Conservation (phyloP, 2,797 vertebrate genomes). For the Chrosomus eos region DNA sequence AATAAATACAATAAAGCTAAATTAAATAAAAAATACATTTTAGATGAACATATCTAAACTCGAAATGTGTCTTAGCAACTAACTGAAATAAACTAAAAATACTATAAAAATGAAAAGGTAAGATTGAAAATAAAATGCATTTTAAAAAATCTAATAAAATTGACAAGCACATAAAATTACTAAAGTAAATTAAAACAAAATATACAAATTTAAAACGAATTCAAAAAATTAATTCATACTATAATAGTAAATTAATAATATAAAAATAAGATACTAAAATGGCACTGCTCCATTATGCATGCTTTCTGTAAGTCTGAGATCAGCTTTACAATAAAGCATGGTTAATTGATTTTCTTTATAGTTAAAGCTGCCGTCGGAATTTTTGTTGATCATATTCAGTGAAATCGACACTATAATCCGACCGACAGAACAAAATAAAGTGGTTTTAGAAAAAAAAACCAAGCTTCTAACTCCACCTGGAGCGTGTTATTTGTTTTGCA, state of each 20-base stretch:
- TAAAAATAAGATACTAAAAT: background rate
- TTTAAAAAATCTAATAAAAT: background rate
- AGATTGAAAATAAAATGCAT: background rate
- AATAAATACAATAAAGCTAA: too few relatives aligned
- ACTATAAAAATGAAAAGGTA: background rate
- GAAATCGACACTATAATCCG: too few relatives aligned
- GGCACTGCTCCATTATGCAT: background rate
- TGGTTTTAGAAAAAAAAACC: too few relatives aligned
- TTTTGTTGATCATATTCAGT: too few relatives aligned
- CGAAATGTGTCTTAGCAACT: background rate
- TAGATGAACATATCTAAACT: background rate
- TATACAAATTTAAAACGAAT: background rate
- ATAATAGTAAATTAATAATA: background rate
- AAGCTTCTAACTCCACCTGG: too few relatives aligned
- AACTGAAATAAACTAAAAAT: background rate
- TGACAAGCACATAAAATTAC: too few relatives aligned
- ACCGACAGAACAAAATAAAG: too few relatives aligned
- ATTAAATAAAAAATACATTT: background rate
- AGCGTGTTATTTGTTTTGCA: too few relatives aligned
- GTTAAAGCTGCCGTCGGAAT: too few relatives aligned
- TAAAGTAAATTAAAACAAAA: background rate
- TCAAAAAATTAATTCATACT: background rate
- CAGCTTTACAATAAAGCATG: background rate
- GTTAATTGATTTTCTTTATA: background rate
- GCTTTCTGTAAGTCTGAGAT: background rate